phyloP scores from a whole-genome alignment of 2,113 vertebrate species.

The Aldabrachelys gigantea region DNA sequence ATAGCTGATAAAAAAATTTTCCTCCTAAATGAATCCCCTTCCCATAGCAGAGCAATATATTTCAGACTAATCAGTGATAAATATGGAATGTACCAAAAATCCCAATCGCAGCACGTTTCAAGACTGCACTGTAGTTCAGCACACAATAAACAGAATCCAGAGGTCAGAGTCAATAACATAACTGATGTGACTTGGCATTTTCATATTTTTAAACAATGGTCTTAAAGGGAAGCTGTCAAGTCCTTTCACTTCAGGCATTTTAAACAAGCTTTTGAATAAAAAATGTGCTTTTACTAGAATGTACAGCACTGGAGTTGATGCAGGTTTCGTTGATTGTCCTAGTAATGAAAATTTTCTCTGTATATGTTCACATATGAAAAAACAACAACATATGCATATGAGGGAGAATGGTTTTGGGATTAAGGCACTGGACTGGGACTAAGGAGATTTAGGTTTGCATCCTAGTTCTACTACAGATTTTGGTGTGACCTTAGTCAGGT shows the following conservation, averaged over 20 bases:
- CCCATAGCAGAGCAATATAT: neutral
- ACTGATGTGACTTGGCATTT: neutral
- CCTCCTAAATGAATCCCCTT: neutral
- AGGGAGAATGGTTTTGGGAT: neutral
- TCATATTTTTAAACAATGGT: neutral
- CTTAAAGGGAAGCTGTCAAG: neutral
- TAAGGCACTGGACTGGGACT: neutral
- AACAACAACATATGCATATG: neutral
- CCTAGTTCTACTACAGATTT: fast-evolving
- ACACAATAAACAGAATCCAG: too few relatives aligned
- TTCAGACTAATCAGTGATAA: too few relatives aligned
- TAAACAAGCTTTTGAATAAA: neutral
- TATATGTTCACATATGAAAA: neutral
- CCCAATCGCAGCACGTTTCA: too few relatives aligned
- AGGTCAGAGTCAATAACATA: neutral
- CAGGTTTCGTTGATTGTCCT: neutral
- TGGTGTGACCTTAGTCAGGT: neutral
- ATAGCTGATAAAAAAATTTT: neutral
- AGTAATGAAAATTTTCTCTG: neutral
- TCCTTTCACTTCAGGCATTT: neutral
- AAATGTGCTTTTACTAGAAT: neutral
- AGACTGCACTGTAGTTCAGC: too few relatives aligned
- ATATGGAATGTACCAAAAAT: too few relatives aligned
- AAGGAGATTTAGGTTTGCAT: neutral
- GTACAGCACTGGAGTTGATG: neutral